These are phyloP conservation scores for Pseudomyrmex flavicornis DNA, from an alignment of 1,140 invertebrate species.

Conservation along the genomic window DNA sequence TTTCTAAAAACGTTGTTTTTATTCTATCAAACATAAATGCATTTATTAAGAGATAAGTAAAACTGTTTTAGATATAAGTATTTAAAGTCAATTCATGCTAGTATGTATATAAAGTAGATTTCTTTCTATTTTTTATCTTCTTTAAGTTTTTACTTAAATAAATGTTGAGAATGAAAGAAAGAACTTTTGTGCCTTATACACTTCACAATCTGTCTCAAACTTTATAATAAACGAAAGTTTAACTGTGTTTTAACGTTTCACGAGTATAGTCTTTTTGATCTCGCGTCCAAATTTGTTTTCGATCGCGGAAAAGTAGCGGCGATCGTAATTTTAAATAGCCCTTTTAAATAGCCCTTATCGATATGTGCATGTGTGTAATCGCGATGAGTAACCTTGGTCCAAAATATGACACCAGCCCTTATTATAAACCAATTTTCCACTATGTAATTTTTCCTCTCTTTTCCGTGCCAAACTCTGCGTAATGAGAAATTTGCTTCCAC, in stretches of 20 bases:
- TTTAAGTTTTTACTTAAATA: conserved; percentile 1
- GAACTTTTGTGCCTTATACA: not conserved
- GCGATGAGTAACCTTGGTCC: conserved; percentile 56
- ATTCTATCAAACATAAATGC: not conserved
- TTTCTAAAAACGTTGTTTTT: not conserved
- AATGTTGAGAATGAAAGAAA: not conserved
- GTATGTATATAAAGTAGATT: not conserved
- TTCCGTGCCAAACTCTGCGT: not conserved
- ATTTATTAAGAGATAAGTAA: too few relatives aligned
- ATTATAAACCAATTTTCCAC: conserved; percentile 16
- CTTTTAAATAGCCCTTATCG: conserved; percentile 68
- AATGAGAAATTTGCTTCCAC: not conserved
- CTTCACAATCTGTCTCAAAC: not conserved
- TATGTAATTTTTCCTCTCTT: not conserved
- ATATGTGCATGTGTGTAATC: conserved; percentile 1
- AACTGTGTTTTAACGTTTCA: not conserved
- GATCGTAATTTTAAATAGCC: conserved; percentile 57
- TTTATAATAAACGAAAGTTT: not conserved
- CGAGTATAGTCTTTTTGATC: conserved; percentile 4
- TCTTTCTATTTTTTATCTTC: not conserved
- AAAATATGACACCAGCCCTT: conserved; percentile 17
- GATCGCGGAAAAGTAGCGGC: not conserved
- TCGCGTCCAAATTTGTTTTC: conserved; percentile 33
- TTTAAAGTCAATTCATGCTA: not conserved
- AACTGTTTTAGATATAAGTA: not conserved